Base-by-base conservation (phyloP, 2,113 vertebrate genomes). In the Seriola quinqueradiata region DNA sequence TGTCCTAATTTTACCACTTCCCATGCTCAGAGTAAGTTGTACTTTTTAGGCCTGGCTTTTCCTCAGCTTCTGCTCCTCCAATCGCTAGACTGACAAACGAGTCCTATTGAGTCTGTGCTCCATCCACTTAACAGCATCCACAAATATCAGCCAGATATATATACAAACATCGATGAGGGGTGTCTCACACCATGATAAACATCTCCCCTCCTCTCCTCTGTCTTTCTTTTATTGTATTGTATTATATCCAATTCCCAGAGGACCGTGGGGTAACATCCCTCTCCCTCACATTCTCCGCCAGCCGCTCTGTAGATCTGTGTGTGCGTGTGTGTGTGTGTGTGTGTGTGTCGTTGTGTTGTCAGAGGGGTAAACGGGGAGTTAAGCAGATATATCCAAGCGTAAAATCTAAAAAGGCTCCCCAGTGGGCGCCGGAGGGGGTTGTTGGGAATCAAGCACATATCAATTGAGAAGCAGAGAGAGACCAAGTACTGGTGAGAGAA, bases 381-480 rank as follows among this genome's bases (percentile, higher is more conserved):
- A 99, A 99, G 97, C 97, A 97, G 98, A 99, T 99, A 98, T 98
- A 98, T 97, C 97, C 97, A 99, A 98, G 97, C 97, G 97, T 97
- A 98, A 98, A 99, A 98, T 99, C 96, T 99, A 97, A 99, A 99
- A 93, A 97, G 96, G 96, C 96, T 97, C 97, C 97, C 97, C 96
- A 92, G 97, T 94, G 97, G 95, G 96, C 40, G 94, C 97, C 96
- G 89, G 94, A 96, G 97, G 96, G 95, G 96, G 96, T 96, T 97
- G 97, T 96, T 97, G 96, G 97, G 97, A 99, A 99, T 97, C 97
- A 98, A 97, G 96, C 97, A 98, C 97, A 97, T 98, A 97, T 98
- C 97, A 99, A 97, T 97, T 99, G 96, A 97, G 95, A 95, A 57
- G 94, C 95, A 95, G 63, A 95, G 95, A 94, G 96, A 95, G 93